Evolutionary conservation across 2,888 invertebrate genomes (phyloP).

Genomic region (Pristionchus fissidentatus): DNA sequence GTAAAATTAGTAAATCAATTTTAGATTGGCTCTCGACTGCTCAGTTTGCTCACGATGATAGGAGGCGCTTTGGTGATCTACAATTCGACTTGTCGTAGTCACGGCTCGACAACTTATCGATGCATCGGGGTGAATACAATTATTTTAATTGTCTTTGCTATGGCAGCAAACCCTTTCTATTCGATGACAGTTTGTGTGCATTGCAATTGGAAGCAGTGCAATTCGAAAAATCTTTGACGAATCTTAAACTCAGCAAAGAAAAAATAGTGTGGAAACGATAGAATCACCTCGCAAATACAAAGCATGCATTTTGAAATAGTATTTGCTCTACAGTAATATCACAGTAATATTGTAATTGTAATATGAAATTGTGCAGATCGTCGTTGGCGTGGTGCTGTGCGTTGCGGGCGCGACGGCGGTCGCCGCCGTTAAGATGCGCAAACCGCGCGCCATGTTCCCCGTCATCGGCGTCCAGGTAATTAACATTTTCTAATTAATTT

Average conservation of each 20-base stretch:
- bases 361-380: not conserved
- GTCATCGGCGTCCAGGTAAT: not conserved
- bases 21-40: not conserved
- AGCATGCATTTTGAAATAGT: too few relatives aligned
- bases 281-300: too few relatives aligned
- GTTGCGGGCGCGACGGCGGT: not conserved
- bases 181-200: too few relatives aligned
- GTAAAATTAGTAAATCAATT: too few relatives aligned
- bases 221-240: too few relatives aligned
- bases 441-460: constrained; percentile 18
- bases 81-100: not conserved
- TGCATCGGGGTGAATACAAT: constrained; percentile 8
- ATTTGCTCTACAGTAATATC: too few relatives aligned
- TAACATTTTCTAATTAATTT: too few relatives aligned
- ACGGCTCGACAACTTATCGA: not conserved
- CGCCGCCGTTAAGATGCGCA: not conserved
- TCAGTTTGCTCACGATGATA: not conserved
- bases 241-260: not conserved
- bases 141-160: too few relatives aligned
- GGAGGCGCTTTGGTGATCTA: not conserved
- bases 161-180: too few relatives aligned
- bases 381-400: not conserved
- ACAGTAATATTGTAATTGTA: too few relatives aligned
- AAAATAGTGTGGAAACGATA: too few relatives aligned
- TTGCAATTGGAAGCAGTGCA: too few relatives aligned